Conservation (phyloP, 2,888 invertebrate species). For the Aphidius colemani region DNA sequence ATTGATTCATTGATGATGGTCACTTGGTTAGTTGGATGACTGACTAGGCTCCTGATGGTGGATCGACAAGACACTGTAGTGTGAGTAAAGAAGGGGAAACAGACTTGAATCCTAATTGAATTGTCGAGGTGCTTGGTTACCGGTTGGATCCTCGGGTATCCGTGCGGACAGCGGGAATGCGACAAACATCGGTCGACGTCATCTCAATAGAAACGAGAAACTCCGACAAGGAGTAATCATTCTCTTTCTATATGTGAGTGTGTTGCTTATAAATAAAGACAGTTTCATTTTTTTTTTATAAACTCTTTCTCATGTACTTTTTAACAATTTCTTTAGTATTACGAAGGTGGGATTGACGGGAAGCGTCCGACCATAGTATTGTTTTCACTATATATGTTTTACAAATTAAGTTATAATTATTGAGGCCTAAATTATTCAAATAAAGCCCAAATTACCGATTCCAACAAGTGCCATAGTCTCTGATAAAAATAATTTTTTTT, state of each 20-base stretch:
- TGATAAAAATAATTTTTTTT: too few relatives aligned
- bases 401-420: too few relatives aligned
- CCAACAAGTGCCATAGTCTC: too few relatives aligned
- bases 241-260: not conserved
- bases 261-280: not conserved
- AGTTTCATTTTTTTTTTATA: not conserved
- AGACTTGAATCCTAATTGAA: conserved; percentile 44
- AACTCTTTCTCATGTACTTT: not conserved
- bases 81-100: conserved; percentile 13
- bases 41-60: conserved; percentile 1
- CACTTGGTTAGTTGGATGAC: conserved; percentile 27
- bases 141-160: conserved; percentile 26
- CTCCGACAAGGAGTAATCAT: not conserved
- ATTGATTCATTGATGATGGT: conserved; percentile 48
- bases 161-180: conserved; percentile 48
- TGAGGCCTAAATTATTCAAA: too few relatives aligned
- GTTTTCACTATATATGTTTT: too few relatives aligned
- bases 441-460: too few relatives aligned
- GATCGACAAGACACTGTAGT: conserved; percentile 24
- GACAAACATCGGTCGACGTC: conserved; percentile 49
- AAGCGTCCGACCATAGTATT: too few relatives aligned
- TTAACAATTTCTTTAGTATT: not conserved
- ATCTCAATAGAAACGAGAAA: conserved; percentile 17
- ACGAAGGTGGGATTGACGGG: too few relatives aligned
- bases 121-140: conserved; percentile 32